These are phyloP conservation scores for Pocillopora damicornis DNA, from an alignment of 64 coral and sea anemone genomes.

Conservation along the genomic window DNA sequence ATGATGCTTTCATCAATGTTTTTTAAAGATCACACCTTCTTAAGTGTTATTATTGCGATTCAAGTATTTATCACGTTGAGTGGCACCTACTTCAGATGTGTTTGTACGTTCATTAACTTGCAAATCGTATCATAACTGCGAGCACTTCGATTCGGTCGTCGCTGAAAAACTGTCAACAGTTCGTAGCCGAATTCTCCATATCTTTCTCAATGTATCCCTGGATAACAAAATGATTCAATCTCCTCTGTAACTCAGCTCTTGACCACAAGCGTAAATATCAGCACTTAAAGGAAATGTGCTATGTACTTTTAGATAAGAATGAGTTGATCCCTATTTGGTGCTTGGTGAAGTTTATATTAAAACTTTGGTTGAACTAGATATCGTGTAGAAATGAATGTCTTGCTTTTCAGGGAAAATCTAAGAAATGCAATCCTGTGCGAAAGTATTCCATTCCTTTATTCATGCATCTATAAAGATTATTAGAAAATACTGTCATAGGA, in stretches of 20 bases:
- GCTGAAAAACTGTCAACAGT: constrained; percentile 3
- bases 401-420: background rate
- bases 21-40: constrained; percentile 53
- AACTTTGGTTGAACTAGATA: background rate
- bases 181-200: background rate
- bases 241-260: background rate
- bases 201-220: background rate
- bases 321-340: background rate
- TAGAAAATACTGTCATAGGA: background rate
- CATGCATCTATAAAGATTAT: background rate
- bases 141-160: too few relatives aligned
- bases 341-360: constrained; percentile 27
- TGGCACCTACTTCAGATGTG: background rate
- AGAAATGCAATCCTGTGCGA: background rate
- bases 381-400: background rate
- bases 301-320: background rate
- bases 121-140: background rate
- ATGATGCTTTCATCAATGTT: constrained; percentile 57
- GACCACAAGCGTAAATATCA: background rate
- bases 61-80: constrained; percentile 17
- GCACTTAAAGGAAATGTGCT: background rate
- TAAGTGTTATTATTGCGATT: constrained; percentile 44
- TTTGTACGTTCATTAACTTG: constrained; percentile 20
- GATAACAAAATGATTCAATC: background rate
- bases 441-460: background rate